phyloP scores from a whole-genome alignment of 2,888 invertebrate species.

The Tortrix viridana region DNA sequence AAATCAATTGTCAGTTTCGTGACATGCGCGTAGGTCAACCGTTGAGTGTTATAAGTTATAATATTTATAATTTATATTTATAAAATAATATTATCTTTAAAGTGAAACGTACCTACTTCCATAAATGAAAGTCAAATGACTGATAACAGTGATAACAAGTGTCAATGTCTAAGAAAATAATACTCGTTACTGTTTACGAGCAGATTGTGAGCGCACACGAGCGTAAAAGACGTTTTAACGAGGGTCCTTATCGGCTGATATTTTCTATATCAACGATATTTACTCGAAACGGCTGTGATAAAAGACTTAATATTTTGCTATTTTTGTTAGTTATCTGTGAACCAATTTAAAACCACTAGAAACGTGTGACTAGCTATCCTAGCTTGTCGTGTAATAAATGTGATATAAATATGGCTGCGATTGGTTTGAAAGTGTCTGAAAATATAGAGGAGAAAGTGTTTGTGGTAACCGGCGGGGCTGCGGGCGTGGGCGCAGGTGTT shows the following conservation, averaged over 20 bases:
- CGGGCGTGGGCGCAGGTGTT: conserved; percentile 69
- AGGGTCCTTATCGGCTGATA: conserved; percentile 23
- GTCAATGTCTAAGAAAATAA: conserved; percentile 15
- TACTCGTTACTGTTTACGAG: conserved; percentile 19
- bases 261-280: conserved; percentile 10
- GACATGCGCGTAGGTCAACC: too few relatives aligned
- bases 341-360: conserved; percentile 3
- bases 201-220: conserved; percentile 11
- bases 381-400: conserved; percentile 10
- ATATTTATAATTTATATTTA: too few relatives aligned
- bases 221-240: conserved; percentile 30
- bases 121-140: conserved; percentile 8
- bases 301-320: conserved; percentile 1
- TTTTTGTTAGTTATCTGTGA: conserved; percentile 13
- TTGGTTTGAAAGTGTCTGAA: conserved; percentile 11
- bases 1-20: too few relatives aligned
- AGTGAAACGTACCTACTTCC: background rate
- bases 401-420: conserved; percentile 12
- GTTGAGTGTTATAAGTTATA: too few relatives aligned
- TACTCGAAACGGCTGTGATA: conserved; percentile 7
- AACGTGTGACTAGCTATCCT: background rate
- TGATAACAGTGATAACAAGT: conserved; percentile 25
- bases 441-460: conserved; percentile 67
- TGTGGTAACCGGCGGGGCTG: conserved; percentile 73
- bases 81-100: background rate